Percentiles rank a stretch among this genome's conserved stretches.
These are phyloP conservation scores for Leptinotarsa texana DNA, from an alignment of 1,140 invertebrate species.

Conservation along the genomic window DNA sequence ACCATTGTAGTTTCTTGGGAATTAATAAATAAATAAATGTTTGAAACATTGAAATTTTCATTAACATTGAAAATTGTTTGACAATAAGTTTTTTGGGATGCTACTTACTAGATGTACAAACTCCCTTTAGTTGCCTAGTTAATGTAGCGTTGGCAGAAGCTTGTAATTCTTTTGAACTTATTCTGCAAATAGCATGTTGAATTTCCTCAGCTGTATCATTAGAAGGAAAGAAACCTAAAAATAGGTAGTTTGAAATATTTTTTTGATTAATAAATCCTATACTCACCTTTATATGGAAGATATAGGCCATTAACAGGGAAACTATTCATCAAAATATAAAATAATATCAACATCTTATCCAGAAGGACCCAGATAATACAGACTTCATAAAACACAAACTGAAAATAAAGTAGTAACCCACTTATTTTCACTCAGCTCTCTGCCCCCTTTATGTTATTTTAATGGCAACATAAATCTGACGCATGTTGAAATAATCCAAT, in stretches of 20 bases:
- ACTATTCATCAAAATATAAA: not conserved
- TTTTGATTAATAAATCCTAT: not conserved
- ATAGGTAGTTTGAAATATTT: too few relatives aligned
- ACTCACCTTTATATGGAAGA: not conserved
- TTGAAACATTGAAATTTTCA: too few relatives aligned
- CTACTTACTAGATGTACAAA: constrained; percentile 59
- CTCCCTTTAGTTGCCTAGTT: constrained; percentile 59
- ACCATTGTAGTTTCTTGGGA: too few relatives aligned
- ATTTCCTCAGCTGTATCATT: constrained; percentile 44
- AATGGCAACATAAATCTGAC: not conserved
- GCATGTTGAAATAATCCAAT: constrained; percentile 1
- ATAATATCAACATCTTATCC: not conserved
- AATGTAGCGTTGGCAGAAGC: constrained; percentile 62
- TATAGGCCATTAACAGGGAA: constrained; percentile 5
- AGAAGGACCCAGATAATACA: not conserved
- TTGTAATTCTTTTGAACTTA: constrained; percentile 59
- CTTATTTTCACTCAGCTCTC: not conserved
- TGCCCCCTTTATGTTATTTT: not conserved
- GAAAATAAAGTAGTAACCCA: not conserved
- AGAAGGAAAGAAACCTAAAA: not conserved
- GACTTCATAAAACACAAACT: not conserved
- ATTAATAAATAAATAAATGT: too few relatives aligned
- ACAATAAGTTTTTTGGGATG: not conserved
- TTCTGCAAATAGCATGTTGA: constrained; percentile 60
- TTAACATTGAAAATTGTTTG: too few relatives aligned